Evolutionary conservation across 2,888 invertebrate species (phyloP).

Genomic region (Eulithis prunata): DNA sequence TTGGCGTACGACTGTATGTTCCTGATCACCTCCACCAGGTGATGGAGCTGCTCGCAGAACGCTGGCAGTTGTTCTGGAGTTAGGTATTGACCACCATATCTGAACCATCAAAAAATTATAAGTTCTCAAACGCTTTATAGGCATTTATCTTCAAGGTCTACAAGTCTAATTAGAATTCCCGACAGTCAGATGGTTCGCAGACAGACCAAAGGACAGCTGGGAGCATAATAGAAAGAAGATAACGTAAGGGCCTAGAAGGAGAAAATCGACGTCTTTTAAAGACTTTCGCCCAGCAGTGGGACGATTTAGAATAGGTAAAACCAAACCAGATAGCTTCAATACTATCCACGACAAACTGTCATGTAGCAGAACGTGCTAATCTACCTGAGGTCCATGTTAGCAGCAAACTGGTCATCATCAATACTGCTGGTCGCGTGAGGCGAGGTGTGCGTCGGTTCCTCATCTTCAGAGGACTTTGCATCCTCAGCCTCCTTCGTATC

Average conservation of each 20-base stretch:
- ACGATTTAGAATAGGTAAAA: too few species aligned
- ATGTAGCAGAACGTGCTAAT: too few species aligned
- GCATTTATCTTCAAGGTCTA: too few species aligned
- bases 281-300: too few species aligned
- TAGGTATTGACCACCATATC: constrained; percentile 77
- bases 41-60: constrained; percentile 76
- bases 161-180: too few species aligned
- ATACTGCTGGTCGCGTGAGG: constrained; percentile 47
- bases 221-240: too few species aligned
- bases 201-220: too few species aligned
- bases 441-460: neutral
- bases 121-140: too few species aligned
- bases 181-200: too few species aligned
- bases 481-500: constrained; percentile 60
- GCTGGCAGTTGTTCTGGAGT: constrained; percentile 77
- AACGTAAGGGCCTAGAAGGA: neutral
- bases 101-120: constrained; percentile 34
- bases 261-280: neutral
- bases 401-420: constrained; percentile 65
- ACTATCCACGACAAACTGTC: too few species aligned
- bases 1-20: constrained; percentile 78
- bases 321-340: too few species aligned
- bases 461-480: constrained; percentile 40
- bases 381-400: constrained; percentile 71
- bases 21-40: constrained; percentile 73